A percentile compares a stretch with the other conserved stretches of the same genome.
phyloP scores from a whole-genome alignment of 2,113 vertebrate genomes.

The Chloropsis hardwickii region DNA sequence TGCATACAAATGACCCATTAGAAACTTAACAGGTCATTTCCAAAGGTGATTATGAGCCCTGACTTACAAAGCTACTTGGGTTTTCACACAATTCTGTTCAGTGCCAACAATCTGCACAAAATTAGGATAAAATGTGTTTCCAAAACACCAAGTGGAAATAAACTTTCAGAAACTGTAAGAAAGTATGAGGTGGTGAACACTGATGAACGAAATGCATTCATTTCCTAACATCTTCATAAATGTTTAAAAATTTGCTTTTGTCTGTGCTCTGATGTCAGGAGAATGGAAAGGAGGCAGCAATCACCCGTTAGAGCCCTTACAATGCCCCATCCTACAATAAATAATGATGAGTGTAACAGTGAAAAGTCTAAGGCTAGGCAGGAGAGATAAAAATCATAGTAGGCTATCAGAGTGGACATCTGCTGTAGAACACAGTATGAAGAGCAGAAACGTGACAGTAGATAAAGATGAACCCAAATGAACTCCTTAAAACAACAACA shows the following conservation, averaged over 20 bases:
- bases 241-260: not conserved
- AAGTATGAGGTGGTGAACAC: not conserved
- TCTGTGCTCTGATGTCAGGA: not conserved
- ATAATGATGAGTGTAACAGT: not conserved
- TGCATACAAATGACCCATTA: constrained; percentile 43
- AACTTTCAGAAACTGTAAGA: not conserved
- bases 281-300: not conserved
- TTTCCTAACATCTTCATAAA: not conserved
- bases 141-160: not conserved
- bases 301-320: not conserved
- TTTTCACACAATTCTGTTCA: constrained; percentile 9
- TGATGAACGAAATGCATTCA: not conserved
- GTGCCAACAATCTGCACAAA: constrained; percentile 1
- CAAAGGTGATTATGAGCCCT: constrained; percentile 32
- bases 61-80: not conserved
- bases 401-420: not conserved
- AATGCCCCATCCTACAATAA: not conserved
- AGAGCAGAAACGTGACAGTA: not conserved
- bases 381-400: not conserved
- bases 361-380: not conserved
- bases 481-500: not conserved
- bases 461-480: not conserved
- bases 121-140: constrained; percentile 17
- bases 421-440: not conserved
- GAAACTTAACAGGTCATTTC: constrained; percentile 55